Base-by-base conservation (phyloP, 2,888 invertebrate genomes). In the Cybosia mesomella region DNA sequence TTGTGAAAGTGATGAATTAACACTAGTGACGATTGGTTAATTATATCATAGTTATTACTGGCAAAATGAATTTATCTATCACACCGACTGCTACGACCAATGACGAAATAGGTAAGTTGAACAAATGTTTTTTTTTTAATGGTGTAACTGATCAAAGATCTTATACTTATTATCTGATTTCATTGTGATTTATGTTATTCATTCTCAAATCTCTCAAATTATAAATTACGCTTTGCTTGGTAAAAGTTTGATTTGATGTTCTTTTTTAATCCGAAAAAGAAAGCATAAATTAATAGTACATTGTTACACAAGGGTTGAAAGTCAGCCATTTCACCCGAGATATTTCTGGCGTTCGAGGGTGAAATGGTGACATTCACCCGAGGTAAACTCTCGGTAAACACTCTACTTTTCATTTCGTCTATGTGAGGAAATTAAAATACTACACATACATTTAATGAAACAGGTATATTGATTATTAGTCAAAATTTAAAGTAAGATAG, bases 21-120 rank as follows among this genome's bases (percentile, higher is more conserved):
- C 67, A 70, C 72, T 69, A 78, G 75, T 72, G 65, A 73, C 36
- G 57, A 43, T 22, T 28, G 49, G 57, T 66, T 54, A 43, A 66
- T 74, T 76, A 76, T 67, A 75, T 78, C 71, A 77, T 62, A 79
- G 77, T 77, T 77, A 80, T 77, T 75, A 70, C 78, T 71, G 72
- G 74, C 68, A 90, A 87, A 83, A 93, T 93, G 92, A 92, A 90
- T 85, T 76, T 91, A 67, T 87, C 90, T 64, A 80, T 89, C 61
- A 80, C 89, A 55, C 79, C 90, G 15, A 85, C 85, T 32, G 75
- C 85, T 68, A 83, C 78, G 73, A 87, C 86, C 80, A 91, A 86
- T 77, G 92, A 92, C 73, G 93, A 93, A 85, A 86, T 91, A 70
- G 93, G 93, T 94, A 88, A 93, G 93, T 91, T 73, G 34, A 49